These are phyloP conservation scores for Bergia puertoricense DNA, from an alignment of 92 coral and sea anemone genomes.

Conservation along the genomic window DNA sequence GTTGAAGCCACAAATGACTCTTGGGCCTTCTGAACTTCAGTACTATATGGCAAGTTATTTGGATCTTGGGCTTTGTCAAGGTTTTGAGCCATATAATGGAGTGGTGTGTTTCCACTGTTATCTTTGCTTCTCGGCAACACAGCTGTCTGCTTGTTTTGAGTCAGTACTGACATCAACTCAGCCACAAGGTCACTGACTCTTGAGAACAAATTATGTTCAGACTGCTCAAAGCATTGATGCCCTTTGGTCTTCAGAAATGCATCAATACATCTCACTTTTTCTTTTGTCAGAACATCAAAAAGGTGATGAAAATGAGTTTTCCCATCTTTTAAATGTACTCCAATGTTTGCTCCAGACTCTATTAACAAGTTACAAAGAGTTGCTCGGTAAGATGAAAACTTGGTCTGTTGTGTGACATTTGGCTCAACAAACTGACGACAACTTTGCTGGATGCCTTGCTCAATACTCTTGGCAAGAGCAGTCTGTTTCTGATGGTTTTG, in stretches of 20 bases:
- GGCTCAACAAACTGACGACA: neutral
- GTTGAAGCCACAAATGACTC: neutral
- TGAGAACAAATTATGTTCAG: neutral
- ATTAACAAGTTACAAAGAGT: neutral
- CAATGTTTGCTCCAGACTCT: neutral
- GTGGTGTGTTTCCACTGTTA: neutral
- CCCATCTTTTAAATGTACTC: neutral
- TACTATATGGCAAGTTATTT: neutral
- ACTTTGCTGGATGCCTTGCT: neutral
- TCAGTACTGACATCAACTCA: neutral
- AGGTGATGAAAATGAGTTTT: neutral
- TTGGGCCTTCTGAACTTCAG: neutral
- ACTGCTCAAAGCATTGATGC: no score
- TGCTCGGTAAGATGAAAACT: neutral
- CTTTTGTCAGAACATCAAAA: neutral
- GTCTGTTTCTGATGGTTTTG: neutral
- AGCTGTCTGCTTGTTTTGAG: neutral
- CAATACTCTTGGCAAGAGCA: neutral
- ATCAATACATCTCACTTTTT: neutral
- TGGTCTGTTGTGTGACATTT: neutral
- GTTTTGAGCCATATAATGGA: neutral
- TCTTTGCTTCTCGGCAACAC: neutral
- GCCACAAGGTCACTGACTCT: neutral
- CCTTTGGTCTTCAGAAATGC: neutral
- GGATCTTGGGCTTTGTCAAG: neutral